Evolutionary conservation across 2,888 invertebrate genomes (phyloP), one percentile per base, ranked within the genome.

Genomic region (Drosophila melanocephala): DNA sequence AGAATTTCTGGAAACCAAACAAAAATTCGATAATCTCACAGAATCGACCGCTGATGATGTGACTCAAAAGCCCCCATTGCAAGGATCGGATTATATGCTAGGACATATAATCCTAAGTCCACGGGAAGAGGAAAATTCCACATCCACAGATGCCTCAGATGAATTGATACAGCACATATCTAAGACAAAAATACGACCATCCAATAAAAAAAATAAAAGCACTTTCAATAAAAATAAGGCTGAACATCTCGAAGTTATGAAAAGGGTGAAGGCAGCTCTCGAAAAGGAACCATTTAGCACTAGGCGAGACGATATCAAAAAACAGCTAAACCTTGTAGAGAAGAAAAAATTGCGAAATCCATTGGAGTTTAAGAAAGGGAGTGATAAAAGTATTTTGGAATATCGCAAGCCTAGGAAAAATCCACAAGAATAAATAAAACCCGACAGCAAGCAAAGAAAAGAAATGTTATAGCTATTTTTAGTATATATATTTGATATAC

Each of bases 31-130:
- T 4, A 33, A 33, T 39, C 5, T 33, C 14, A 42, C 1, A 19
- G 26, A 37, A 12, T n/a, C 16, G 7, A n/a, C 7, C 12, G 9
- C 37, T n/a, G 16, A 19, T 44, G 16, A 32, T 3, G 37, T 51
- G 26, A 39, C 10, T 44, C 22, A 5, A 32, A 44, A n/a, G 22
- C 26, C 51, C 0, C 39, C 58, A 28, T 10, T 47, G 4, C 39
- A 60, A n/a, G 19, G 63, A 5, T 42, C 47, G 5, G 68, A 62
- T 50, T 68, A 26, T 35, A 50, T 69, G 9, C 30, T 79, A 1
- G 77, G 75, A 9, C 52, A 74, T 1, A 69, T 79, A 22, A 63
- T 61, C 1, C 19, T 77, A 28, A 55, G 9, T 22, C 53, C 75
- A 14, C 14, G 9, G 1, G 19, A 2, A 0, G 55, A 57, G 12